Base-by-base conservation (phyloP, 2,113 vertebrate genomes). In the Chlorodrepanis virens region DNA sequence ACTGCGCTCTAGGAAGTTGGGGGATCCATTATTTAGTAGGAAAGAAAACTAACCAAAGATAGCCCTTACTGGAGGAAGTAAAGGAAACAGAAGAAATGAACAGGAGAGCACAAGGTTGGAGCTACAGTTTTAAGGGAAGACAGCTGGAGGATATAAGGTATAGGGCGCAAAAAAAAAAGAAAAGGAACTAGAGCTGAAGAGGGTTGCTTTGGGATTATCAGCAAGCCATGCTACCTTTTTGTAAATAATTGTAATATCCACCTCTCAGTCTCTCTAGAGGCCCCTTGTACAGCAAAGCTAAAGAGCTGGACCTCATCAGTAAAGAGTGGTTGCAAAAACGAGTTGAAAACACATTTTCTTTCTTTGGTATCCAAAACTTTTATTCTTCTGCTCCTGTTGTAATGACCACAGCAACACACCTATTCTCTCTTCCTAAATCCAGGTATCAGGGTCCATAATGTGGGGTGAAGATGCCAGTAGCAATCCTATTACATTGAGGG, bases 351-450 rank as follows among this genome's bases (percentile, higher is more conserved):
- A 25, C 0, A 8, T 89, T 37, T 50, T 37, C 16, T 12, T 65
- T 35, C 13, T 40, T 79, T 50, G 28, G 4, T 21, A 5, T 47
- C 15, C 72, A 40, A 83, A 68, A 50, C 10, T 49, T 74, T 29
- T 25, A 47, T 29, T 56, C 2, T 68, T 70, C 25, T 11, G 20
- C 7, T 79, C 4, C 10, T 0, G 0, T 4, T 17, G 2, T 35
- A 75, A 12, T 8, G 6, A 10, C 19, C 13, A 28, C 14, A 31
- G 21, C 24, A 71, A 45, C 25, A 63, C 18, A 54, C 2, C 3
- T 69, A 14, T 8, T 14, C 7, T 59, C n/a, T 31, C 12, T 37
- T 49, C 33, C 53, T 70, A 70, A 78, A 82, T 16, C 15, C 9
- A 15, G 21, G 5, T 12, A 81, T 12, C 14, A 69, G 31, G 10